These are phyloP conservation scores for Ovis canadensis DNA, from an alignment of 2,113 vertebrate genomes.

Conservation along the genomic window DNA sequence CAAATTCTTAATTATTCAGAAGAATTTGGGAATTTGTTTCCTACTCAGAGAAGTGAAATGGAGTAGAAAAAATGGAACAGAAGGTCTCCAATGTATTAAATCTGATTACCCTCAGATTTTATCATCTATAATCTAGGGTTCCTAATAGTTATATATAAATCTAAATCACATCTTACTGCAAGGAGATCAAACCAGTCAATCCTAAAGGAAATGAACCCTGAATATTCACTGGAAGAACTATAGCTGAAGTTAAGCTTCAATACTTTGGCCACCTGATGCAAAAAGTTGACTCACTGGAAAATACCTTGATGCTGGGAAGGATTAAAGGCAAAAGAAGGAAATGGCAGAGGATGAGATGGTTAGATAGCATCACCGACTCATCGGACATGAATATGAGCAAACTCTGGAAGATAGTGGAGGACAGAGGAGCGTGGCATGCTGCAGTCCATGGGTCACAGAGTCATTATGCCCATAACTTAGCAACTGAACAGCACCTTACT, in stretches of 20 bases:
- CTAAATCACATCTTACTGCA: neutral
- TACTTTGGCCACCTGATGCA: neutral
- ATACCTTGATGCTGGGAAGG: neutral
- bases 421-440: neutral
- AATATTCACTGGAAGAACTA: neutral
- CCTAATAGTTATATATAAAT: too few relatives aligned
- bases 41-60: neutral
- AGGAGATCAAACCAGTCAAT: neutral
- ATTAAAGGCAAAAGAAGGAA: neutral
- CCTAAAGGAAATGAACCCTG: neutral
- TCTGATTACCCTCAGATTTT: neutral
- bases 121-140: neutral
- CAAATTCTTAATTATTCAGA: neutral
- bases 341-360: neutral
- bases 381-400: neutral
- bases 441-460: neutral
- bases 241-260: neutral
- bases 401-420: neutral
- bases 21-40: neutral
- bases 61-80: neutral
- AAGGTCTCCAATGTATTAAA: neutral
- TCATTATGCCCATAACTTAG: neutral
- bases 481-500: neutral
- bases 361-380: neutral
- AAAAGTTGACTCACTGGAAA: neutral